phyloP scores from a whole-genome alignment of 2,888 invertebrate species.

The Lasioglossum vierecki region DNA sequence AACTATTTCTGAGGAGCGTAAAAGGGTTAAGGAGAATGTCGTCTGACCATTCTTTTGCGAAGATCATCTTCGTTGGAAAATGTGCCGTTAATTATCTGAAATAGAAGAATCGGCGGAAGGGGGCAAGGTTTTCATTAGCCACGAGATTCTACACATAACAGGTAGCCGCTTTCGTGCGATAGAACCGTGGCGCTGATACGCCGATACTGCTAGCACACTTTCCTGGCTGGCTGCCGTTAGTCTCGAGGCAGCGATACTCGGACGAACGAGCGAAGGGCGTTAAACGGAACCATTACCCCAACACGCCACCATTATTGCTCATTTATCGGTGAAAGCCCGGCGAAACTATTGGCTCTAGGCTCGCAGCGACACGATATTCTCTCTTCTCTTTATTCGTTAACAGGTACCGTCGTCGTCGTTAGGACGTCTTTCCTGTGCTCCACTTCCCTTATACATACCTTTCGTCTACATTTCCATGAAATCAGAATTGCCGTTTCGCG shows the following conservation, averaged over 20 bases:
- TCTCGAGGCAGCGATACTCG: conserved; percentile 60
- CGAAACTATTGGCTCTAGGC: conserved; percentile 72
- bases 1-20: too few relatives aligned
- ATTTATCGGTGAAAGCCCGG: conserved; percentile 74
- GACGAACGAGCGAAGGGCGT: conserved; percentile 69
- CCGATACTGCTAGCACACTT: conserved; percentile 39
- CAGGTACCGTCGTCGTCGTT: conserved; percentile 22
- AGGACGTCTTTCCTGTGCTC: conserved; percentile 36
- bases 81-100: conserved; percentile 29
- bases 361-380: conserved; percentile 56
- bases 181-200: conserved; percentile 60
- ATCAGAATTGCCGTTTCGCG: conserved; percentile 11
- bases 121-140: conserved; percentile 51
- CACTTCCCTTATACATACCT: not conserved
- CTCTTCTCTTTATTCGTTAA: conserved; percentile 40
- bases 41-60: not conserved
- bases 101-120: conserved; percentile 30
- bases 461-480: conserved; percentile 32
- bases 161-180: conserved; percentile 43
- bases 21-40: not conserved
- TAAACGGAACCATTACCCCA: conserved; percentile 76
- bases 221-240: conserved; percentile 60
- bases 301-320: conserved; percentile 75
- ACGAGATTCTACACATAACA: conserved; percentile 43
- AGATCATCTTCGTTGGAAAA: conserved; percentile 18